Conservation (phyloP, 2,113 vertebrate species). For the Caloenas nicobarica region DNA sequence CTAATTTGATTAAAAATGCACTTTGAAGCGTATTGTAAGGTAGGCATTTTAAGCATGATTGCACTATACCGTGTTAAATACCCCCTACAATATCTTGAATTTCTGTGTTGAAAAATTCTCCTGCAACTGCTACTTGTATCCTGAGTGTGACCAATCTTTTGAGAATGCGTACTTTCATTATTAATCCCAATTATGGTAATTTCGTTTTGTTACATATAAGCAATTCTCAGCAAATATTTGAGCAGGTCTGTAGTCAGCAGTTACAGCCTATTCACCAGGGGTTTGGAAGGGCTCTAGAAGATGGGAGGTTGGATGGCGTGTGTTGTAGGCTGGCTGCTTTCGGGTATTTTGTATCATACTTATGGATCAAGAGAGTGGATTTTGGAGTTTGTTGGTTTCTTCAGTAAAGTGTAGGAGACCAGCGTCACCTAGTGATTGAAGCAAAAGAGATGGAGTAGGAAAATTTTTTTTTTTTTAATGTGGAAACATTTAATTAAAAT, state of each 20-base stretch:
- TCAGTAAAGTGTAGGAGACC: neutral
- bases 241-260: neutral
- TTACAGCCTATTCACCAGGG: accelerated
- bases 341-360: neutral
- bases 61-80: accelerated
- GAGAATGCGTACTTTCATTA: neutral
- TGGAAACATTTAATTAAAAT: neutral
- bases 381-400: neutral
- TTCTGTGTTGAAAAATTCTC: neutral
- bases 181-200: neutral
- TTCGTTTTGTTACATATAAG: neutral
- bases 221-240: neutral
- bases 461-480: neutral
- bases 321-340: neutral
- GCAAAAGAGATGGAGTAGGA: neutral
- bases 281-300: neutral
- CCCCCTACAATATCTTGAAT: neutral
- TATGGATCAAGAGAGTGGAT: neutral
- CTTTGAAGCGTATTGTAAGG: neutral
- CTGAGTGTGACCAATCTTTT: neutral
- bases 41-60: neutral
- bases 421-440: no score
- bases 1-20: neutral
- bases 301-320: neutral
- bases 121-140: no score